phyloP scores from a whole-genome alignment of 1,140 invertebrate species.

The Caenorhabditis latens region DNA sequence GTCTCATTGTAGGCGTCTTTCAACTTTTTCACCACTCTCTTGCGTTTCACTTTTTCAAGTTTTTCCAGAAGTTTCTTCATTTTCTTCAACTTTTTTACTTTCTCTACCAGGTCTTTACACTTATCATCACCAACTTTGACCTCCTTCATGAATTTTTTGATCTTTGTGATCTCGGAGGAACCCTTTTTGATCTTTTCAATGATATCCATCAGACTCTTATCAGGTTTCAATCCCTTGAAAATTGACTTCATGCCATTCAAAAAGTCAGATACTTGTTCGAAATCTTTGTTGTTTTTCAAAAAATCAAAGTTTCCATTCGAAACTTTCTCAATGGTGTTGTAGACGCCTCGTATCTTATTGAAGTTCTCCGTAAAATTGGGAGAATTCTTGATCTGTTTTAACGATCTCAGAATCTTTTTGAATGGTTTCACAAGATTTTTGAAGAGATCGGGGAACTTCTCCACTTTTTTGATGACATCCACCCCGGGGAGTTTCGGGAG shows the following conservation, averaged over 20 bases:
- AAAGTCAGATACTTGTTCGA: neutral
- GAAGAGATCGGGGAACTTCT: neutral
- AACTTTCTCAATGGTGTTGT: neutral
- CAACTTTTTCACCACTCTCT: neutral
- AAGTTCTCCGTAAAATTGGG: neutral
- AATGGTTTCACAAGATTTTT: conserved; percentile 2
- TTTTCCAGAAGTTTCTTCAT: conserved; percentile 11
- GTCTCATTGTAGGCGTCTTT: neutral
- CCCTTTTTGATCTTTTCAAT: neutral
- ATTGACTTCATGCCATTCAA: neutral
- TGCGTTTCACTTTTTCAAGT: neutral
- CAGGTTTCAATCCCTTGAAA: neutral
- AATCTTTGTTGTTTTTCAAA: neutral
- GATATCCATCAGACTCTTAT: neutral
- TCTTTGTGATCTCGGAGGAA: neutral
- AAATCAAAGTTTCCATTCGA: neutral
- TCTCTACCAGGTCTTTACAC: neutral
- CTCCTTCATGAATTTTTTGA: conserved; percentile 5
- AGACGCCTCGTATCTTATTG: neutral
- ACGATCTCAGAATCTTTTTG: neutral
- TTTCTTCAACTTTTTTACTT: neutral
- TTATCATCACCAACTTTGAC: neutral
- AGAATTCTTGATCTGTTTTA: neutral
- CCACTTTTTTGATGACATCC: neutral
- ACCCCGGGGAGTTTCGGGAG: neutral